Conservation (phyloP, 2,113 vertebrate genomes). For the Leucoraja erinaceus region DNA sequence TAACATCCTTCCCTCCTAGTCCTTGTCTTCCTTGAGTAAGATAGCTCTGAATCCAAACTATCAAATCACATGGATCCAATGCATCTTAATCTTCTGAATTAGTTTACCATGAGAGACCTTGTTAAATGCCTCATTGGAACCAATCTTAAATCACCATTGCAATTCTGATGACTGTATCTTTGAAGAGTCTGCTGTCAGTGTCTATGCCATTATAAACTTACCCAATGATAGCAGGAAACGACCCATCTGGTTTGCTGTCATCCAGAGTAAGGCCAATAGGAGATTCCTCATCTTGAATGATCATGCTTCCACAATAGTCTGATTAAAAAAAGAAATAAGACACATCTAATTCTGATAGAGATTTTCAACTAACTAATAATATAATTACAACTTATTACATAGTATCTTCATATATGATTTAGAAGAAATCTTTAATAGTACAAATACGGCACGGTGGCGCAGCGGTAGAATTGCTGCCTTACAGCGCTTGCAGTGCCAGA, state of each 20-base stretch:
- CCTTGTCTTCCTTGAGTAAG: no score
- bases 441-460: no score
- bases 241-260: constrained; percentile 89
- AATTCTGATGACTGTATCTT: neutral
- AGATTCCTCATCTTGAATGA: constrained; percentile 87
- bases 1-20: no score
- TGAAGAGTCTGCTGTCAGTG: neutral
- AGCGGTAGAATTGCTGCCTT: no score
- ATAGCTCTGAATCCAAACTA: no score
- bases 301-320: constrained; percentile 91
- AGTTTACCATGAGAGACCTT: no score
- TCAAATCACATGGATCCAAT: no score
- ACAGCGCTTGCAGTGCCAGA: no score
- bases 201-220: constrained; percentile 51
- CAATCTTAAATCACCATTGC: neutral
- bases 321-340: constrained; percentile 25
- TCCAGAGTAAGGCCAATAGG: constrained; percentile 83
- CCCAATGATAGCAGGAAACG: constrained; percentile 84
- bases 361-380: neutral
- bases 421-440: neutral
- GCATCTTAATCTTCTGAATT: no score
- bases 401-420: neutral
- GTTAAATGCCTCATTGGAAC: neutral
- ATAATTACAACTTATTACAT: neutral
- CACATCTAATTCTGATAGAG: neutral